A percentile compares a stretch with the other conserved stretches of the same genome.
Conservation (phyloP, 2,888 invertebrate genomes). For the Drosophila subsilvestris region DNA sequence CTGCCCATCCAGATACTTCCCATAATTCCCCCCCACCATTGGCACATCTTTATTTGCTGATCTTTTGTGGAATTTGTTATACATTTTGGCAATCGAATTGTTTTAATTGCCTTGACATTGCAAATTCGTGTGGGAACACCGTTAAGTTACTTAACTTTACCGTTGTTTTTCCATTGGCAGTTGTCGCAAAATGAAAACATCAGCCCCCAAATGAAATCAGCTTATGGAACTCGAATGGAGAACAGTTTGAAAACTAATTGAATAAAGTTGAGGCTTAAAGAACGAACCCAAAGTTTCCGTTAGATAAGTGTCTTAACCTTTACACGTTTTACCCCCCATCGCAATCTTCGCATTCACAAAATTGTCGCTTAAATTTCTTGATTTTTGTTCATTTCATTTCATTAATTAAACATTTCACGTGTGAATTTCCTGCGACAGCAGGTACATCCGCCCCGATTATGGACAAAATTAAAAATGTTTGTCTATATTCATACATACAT, state of each 20-base stretch:
- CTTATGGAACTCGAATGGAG: constrained; percentile 22
- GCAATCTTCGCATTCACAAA: background rate
- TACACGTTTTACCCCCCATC: background rate
- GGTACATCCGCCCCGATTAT: constrained; percentile 40
- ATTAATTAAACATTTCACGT: constrained; percentile 81
- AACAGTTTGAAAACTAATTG: constrained; percentile 25
- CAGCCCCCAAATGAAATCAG: constrained; percentile 24
- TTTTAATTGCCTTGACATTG: constrained; percentile 40
- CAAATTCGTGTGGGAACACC: background rate
- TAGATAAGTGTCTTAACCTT: constrained; percentile 29
- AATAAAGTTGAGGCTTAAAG: background rate
- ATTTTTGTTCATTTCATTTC: constrained; percentile 39
- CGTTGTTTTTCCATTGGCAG: constrained; percentile 6
- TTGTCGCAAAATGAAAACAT: constrained; percentile 9
- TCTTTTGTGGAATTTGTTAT: constrained; percentile 15
- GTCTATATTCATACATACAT: constrained; percentile 26
- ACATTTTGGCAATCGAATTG: constrained; percentile 28
- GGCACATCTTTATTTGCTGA: background rate
- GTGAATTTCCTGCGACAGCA: constrained; percentile 78
- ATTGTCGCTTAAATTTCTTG: background rate
- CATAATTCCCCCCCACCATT: background rate
- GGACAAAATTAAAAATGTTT: constrained; percentile 21
- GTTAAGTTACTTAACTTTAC: constrained; percentile 27
- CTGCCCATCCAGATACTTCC: background rate
- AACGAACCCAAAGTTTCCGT: constrained; percentile 15